Conservation (phyloP, 2,888 invertebrate species). For the Allygus modestus region DNA sequence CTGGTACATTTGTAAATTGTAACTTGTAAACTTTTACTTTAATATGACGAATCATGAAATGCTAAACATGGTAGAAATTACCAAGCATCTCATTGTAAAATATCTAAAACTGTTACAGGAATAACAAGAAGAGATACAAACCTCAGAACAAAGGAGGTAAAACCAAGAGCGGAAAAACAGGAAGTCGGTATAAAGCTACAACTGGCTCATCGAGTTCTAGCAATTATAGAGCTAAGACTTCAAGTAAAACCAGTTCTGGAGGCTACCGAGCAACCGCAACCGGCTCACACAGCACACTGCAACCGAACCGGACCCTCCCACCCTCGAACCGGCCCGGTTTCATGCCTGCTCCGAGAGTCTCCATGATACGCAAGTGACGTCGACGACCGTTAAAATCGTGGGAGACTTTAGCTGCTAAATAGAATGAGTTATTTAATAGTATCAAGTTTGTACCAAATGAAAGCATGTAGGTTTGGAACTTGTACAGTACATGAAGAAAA, state of each 20-base stretch:
- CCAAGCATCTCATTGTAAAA: too few species aligned
- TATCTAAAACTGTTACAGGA: background rate
- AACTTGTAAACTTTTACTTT: too few species aligned
- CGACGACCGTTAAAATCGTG: too few species aligned
- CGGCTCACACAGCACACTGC: constrained; percentile 47
- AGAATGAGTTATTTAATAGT: too few species aligned
- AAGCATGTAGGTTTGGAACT: too few species aligned
- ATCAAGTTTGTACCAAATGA: too few species aligned
- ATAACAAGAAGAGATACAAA: background rate
- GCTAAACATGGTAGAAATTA: too few species aligned
- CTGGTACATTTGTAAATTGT: too few species aligned
- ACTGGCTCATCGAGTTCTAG: background rate
- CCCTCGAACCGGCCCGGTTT: constrained; percentile 66
- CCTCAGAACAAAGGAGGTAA: background rate
- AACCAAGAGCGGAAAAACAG: background rate
- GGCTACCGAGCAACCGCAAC: constrained; percentile 28
- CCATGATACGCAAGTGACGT: constrained; percentile 4
- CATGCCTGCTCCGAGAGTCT: constrained; percentile 64
- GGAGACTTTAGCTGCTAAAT: too few species aligned
- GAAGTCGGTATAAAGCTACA: background rate
- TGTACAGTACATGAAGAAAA: too few species aligned
- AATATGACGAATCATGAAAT: too few species aligned
- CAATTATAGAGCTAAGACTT: background rate
- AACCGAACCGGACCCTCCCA: constrained; percentile 62
- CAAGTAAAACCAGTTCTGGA: constrained; percentile 14